These are phyloP conservation scores for Patella ulyssiponensis DNA, from an alignment of 2,888 invertebrate genomes.

Conservation along the genomic window DNA sequence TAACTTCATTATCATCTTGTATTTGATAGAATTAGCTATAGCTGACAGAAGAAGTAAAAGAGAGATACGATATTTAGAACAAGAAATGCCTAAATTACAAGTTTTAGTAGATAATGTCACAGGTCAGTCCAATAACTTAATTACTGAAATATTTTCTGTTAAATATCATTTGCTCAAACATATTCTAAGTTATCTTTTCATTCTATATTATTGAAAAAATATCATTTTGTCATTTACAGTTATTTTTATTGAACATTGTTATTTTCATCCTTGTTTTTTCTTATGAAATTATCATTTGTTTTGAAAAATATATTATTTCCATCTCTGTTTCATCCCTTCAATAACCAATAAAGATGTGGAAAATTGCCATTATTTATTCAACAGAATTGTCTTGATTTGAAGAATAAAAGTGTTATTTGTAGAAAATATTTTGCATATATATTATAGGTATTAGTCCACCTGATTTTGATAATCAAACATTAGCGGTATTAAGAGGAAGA, in stretches of 20 bases:
- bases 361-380: background rate
- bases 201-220: too few species aligned
- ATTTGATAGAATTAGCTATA: slow-evolving; percentile 62
- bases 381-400: background rate
- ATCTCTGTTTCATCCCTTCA: background rate
- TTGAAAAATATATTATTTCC: too few species aligned
- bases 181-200: too few species aligned
- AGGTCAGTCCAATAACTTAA: slow-evolving; percentile 47
- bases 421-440: background rate
- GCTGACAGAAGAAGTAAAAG: slow-evolving; percentile 78
- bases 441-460: slow-evolving; percentile 82
- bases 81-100: slow-evolving; percentile 91
- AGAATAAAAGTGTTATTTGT: background rate
- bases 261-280: too few species aligned
- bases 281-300: too few species aligned
- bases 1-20: background rate
- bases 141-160: too few species aligned
- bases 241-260: too few species aligned
- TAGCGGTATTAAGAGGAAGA: slow-evolving; percentile 91
- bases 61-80: slow-evolving; percentile 90
- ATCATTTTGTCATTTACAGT: too few species aligned
- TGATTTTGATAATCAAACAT: slow-evolving; percentile 93
- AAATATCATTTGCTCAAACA: too few species aligned
- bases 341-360: background rate
- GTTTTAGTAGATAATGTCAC: slow-evolving; percentile 89